Evolutionary conservation across 2,797 vertebrate genomes (phyloP).

Genomic region (Bradypus variegatus): DNA sequence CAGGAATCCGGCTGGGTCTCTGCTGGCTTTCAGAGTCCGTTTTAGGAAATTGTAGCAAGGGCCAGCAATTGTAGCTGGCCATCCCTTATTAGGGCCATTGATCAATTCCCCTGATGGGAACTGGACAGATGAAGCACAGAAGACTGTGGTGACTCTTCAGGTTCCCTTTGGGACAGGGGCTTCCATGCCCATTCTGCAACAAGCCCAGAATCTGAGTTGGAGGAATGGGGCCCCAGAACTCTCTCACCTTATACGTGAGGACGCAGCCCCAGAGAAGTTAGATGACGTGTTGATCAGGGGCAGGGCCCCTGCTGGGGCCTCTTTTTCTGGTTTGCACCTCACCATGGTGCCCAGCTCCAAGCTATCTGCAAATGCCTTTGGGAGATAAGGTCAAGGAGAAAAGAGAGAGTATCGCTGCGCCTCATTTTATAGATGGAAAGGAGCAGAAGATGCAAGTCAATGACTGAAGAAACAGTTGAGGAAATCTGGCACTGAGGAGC

Average conservation of each 20-base stretch:
- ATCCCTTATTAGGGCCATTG: background rate
- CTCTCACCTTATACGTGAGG: background rate
- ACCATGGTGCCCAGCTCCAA: background rate
- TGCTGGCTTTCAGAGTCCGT: background rate
- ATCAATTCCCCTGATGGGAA: background rate
- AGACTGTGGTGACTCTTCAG: background rate
- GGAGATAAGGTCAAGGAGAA: background rate
- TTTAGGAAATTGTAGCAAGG: background rate
- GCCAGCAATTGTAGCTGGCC: background rate
- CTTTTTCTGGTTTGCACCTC: background rate
- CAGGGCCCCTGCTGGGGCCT: background rate
- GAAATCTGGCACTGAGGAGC: rapidly evolving
- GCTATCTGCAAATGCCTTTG: background rate
- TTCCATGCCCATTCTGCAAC: background rate
- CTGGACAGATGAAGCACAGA: background rate
- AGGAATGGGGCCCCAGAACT: background rate
- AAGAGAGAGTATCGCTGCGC: background rate
- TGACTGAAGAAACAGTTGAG: no score
- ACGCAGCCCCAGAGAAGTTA: no score
- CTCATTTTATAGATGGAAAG: no score
- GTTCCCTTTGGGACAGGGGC: no score
- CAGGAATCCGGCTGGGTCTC: background rate
- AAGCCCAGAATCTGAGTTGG: background rate
- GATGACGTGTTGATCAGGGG: background rate
- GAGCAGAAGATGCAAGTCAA: background rate